A percentile compares a stretch with the other conserved stretches of the same genome.
Evolutionary conservation across 2,113 vertebrate species (phyloP).

Genomic region (Eupsittula cactorum): DNA sequence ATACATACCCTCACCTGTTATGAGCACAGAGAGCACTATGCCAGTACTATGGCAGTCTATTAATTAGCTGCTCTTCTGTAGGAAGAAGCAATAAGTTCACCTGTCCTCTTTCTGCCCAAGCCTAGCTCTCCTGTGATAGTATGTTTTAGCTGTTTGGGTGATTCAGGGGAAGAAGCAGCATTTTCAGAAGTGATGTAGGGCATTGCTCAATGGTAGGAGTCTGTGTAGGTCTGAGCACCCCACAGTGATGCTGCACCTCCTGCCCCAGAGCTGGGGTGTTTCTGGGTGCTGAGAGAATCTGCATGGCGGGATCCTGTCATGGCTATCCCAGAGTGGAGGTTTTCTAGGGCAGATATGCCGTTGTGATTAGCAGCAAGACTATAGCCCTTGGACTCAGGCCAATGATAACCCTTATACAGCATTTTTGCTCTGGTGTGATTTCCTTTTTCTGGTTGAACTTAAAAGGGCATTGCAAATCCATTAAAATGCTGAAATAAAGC

Average conservation of each 20-base stretch:
- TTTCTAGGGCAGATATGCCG: background rate
- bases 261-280: background rate
- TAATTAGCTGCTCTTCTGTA: background rate
- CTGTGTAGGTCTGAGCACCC: background rate
- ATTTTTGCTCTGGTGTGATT: background rate
- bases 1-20: background rate
- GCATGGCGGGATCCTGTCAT: accelerated
- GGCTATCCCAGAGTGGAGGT: background rate
- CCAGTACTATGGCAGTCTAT: background rate
- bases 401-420: background rate
- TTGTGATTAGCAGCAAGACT: background rate
- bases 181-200: background rate
- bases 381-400: background rate
- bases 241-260: background rate
- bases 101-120: background rate
- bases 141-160: background rate
- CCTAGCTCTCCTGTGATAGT: accelerated
- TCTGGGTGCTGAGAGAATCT: background rate
- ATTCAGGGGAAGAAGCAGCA: background rate
- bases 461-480: background rate
- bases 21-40: background rate
- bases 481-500: background rate
- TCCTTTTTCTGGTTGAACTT: background rate
- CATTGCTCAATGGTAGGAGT: background rate
- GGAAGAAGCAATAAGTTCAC: background rate